A percentile compares a stretch with the other conserved stretches of the same genome.
Conservation (phyloP, 2,888 invertebrate genomes). For the Morinoia aosen region DNA sequence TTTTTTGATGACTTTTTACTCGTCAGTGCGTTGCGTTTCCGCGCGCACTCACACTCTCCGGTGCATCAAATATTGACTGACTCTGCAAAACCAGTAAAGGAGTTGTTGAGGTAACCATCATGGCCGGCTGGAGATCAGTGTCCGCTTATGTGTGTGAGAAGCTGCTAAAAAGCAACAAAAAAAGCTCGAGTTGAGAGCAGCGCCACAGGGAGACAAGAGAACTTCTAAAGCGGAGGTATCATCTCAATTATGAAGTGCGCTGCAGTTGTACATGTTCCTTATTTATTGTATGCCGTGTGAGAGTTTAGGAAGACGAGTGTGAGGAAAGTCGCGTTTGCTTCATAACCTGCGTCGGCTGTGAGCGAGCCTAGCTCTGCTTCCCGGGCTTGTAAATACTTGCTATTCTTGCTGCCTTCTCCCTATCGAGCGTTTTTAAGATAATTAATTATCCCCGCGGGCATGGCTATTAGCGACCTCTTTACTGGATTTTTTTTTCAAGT, state of each 20-base stretch:
- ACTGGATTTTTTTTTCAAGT: neutral
- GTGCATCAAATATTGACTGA: neutral
- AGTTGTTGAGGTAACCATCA: neutral
- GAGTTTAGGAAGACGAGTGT: neutral
- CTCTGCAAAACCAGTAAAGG: neutral
- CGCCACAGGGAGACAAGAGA: neutral
- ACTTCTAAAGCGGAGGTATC: neutral
- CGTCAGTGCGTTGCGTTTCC: neutral
- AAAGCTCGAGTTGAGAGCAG: neutral
- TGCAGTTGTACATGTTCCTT: neutral
- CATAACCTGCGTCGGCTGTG: neutral
- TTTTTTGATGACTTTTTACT: neutral
- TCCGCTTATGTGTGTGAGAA: neutral
- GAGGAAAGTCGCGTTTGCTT: neutral
- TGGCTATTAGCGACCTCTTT: neutral
- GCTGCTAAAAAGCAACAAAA: neutral
- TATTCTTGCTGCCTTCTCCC: neutral
- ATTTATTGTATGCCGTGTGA: neutral
- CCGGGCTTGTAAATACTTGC: neutral
- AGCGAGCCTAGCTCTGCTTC: neutral
- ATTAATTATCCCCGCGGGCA: neutral
- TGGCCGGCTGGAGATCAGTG: neutral
- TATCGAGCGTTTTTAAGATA: neutral
- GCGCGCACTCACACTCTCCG: neutral
- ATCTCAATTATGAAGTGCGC: neutral